These are phyloP conservation scores for Noctua comes DNA, from an alignment of 2,888 invertebrate genomes.

Conservation along the genomic window DNA sequence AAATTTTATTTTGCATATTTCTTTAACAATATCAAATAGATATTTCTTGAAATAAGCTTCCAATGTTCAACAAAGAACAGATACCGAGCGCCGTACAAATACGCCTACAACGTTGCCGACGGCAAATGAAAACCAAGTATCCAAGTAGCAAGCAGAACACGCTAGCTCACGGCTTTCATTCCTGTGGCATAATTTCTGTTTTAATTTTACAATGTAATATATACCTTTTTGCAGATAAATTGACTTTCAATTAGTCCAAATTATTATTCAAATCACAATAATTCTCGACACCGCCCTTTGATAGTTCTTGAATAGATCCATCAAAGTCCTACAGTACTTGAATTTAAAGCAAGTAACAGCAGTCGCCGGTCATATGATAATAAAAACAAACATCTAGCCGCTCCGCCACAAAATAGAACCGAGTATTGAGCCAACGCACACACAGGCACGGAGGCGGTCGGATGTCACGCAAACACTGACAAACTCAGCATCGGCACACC, in stretches of 20 bases:
- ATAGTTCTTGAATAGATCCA: slow-evolving; percentile 28
- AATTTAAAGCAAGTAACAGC: slow-evolving; percentile 76
- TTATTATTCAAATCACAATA: slow-evolving; percentile 25
- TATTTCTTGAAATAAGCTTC: slow-evolving; percentile 25
- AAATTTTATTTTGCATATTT: background rate
- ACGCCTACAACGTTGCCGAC: slow-evolving; percentile 72
- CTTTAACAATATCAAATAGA: background rate
- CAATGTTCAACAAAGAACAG: slow-evolving; percentile 29
- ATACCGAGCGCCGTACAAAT: slow-evolving; percentile 67
- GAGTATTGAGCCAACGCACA: slow-evolving; percentile 89
- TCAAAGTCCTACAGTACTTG: slow-evolving; percentile 46
- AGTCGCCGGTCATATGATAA: slow-evolving; percentile 88
- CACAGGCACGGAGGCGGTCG: slow-evolving; percentile 79
- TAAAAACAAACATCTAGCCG: slow-evolving; percentile 90
- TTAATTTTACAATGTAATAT: background rate
- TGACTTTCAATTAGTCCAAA: slow-evolving; percentile 5
- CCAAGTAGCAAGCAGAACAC: slow-evolving; percentile 15
- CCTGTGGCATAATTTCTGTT: background rate
- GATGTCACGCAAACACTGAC: slow-evolving; percentile 85
- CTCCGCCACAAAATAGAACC: slow-evolving; percentile 88
- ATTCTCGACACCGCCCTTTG: slow-evolving; percentile 31
- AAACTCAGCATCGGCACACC: slow-evolving; percentile 74
- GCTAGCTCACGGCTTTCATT: slow-evolving; percentile 3
- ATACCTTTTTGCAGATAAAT: slow-evolving; percentile 4
- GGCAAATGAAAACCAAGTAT: slow-evolving; percentile 60